Conservation (phyloP, 2,888 invertebrate genomes). For the Cremastinae sp. region DNA sequence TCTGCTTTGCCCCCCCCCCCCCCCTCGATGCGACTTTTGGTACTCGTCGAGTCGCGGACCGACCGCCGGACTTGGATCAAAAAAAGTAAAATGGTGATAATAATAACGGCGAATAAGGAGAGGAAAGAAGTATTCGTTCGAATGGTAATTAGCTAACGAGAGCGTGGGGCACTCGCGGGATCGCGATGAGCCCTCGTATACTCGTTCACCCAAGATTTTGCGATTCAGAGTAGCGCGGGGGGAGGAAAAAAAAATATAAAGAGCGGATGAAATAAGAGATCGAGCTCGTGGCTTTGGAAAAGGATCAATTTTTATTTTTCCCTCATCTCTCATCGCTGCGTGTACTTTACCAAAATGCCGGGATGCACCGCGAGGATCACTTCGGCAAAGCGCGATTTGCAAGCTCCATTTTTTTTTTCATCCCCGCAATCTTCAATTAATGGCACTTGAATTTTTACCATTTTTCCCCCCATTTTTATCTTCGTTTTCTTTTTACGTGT, state of each 20-base stretch:
- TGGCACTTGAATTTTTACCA: slow-evolving; percentile 21
- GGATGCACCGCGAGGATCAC: too few relatives aligned
- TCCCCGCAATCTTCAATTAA: slow-evolving; percentile 47
- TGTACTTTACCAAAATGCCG: too few relatives aligned
- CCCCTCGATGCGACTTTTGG: neutral
- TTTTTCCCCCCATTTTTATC: neutral
- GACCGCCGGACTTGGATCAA: neutral
- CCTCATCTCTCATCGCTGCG: too few relatives aligned
- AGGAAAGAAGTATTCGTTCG: slow-evolving; percentile 28
- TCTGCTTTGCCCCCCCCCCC: neutral
- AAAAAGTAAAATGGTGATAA: slow-evolving; percentile 9
- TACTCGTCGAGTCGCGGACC: neutral
- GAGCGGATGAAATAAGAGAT: neutral
- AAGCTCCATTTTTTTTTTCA: slow-evolving; percentile 3
- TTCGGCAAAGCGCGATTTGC: too few relatives aligned
- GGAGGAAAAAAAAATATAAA: neutral
- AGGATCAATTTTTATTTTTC: slow-evolving; percentile 19
- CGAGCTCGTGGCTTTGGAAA: too few relatives aligned
- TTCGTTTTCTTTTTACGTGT: slow-evolving; percentile 11
- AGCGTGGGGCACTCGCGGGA: slow-evolving; percentile 38
- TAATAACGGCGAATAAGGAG: neutral
- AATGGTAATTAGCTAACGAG: slow-evolving; percentile 59
- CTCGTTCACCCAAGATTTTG: slow-evolving; percentile 28
- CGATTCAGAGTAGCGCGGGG: neutral
- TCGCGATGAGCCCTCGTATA: slow-evolving; percentile 30